Base-by-base conservation (phyloP, 2,888 invertebrate species). In the Callimorpha dominula region DNA sequence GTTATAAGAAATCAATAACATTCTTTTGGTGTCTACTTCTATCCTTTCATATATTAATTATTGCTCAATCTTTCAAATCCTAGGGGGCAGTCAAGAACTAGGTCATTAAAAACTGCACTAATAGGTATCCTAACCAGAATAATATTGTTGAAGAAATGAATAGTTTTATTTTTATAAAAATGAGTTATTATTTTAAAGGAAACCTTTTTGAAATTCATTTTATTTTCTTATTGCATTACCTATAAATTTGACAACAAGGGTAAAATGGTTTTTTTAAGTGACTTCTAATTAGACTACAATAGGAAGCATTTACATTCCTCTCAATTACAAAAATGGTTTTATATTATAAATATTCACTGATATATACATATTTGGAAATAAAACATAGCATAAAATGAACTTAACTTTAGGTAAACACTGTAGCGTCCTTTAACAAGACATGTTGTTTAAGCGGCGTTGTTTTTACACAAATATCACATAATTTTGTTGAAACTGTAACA, bases 321-420 rank as follows among this genome's bases (percentile, higher is more conserved):
- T 31, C 14, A 31, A 57, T 57, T 57, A 60, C 14, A 60, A 14
- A 5, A 43, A 43, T 4, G 2, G 4, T 43, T 43, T 43, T 43
- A n/a, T 43, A 8, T n/a, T 4, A 50, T n/a, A 73, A 65, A 68
- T 31, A 31, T 31, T 31, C 31, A 31, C 31, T 31, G 77, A 70
- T 75, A 73, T 73, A 74, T 77, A 84, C 70, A 31, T 71, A 78
- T 79, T 75, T 71, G 68, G 74, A 85, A 85, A 81, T 78, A 85
- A 88, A 87, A 86, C 85, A n/a, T n/a, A 82, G 74, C 85, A 31
- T 85, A 86, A 84, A 84, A 87, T 89, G 91, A 93, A 94, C 90
- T 88, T 93, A 94, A 93, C 92, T 88, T 86, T 89, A 83, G 81
- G 81, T 87, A 82, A 80, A 80, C 80, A 77, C 79, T 78, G 83